Evolutionary conservation across 2,113 vertebrate genomes (phyloP), one percentile per base, ranked within the genome.

Genomic region (Dicaeum eximium): DNA sequence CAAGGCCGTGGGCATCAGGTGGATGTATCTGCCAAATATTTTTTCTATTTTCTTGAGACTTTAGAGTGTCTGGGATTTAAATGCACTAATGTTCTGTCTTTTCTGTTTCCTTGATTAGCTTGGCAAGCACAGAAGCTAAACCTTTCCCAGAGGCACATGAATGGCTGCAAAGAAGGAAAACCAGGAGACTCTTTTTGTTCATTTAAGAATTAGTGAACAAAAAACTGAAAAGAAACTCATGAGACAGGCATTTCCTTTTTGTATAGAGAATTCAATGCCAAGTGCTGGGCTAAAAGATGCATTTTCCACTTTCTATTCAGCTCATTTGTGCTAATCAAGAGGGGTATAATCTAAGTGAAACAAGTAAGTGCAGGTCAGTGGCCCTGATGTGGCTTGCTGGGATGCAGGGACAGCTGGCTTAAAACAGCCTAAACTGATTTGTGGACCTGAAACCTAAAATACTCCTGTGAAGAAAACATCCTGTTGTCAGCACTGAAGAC

Each of bases 41-140:
- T 71, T 51, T 51, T 25, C 30, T 66, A n/a, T 31, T 90, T 47
- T 62, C 42, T 12, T 27, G 37, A 48, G n/a, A 24, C 17, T 69
- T 12, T 7, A 28, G 44, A 80, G 67, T 9, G 58, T 33, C 66
- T 50, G 35, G n/a, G 54, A 50, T 86, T 57, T n/a, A 64, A 89
- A 82, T 23, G 38, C 38, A 47, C 16, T 61, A 57, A 35, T 27
- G 15, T 48, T 77, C 42, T 16, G 5, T 80, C 67, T 45, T 75
- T 87, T 95, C 44, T 73, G 8, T 88, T 90, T 79, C 79, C 45
- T 65, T 90, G 62, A 92, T 94, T 75, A 93, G 33, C 54, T 58
- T 69, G 92, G 86, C 90, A 86, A 93, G 80, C 31, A 51, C 66
- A 73, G 82, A 56, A 73, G 79, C 50, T 27, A 61, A 77, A 40